Base-by-base conservation (phyloP, 23 tunicate species). In the Diplosoma virens region DNA sequence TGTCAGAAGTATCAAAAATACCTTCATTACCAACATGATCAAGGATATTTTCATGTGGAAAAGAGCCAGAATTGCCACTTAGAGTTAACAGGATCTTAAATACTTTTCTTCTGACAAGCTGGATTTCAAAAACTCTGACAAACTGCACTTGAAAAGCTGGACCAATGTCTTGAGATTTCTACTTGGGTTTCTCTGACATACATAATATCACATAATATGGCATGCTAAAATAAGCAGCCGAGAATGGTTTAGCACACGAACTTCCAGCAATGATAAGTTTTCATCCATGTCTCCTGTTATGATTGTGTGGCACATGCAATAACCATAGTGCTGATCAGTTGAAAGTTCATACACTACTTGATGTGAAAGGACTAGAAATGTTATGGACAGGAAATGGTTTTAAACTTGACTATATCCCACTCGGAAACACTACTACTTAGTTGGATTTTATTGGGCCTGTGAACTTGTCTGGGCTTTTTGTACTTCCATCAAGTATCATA, bases 401-500 rank as follows among this genome's bases (percentile, higher is more conserved):
- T 24, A 9, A 41, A 14, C 14, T 41, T 14, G 50, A 9, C 50
- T 41, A 7, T 9, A 7, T 41, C 14, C 50, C 50, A 41, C 14
- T 7, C 11, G 14, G 50, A 7, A 41, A 14, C 50, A 7, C 9
- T 7, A 41, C 50, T 14, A 41, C 14, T 9, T 41, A 25, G 7
- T 11, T 6, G 25, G 37, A 21, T 20, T 20, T 21, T 18, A 5
- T 6, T 66, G 35, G n/a, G 73, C 63, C 76, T 5, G 31, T 22
- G 21, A 70, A 70, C 21, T 6, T 36, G 14, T 70, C 21, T 45
- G 76, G 76, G 30, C 79, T 73, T 22, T n/a, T 52, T 3, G 79
- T 73, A 7, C 31, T n/a, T 24, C 79, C 79, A 73, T 73, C 79
- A 2, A 73, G 26, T 2, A 6, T 18, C 5, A 20, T 20, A 20